These are phyloP conservation scores for Cladorhizidae sp. DNA, from an alignment of 37 sponge, comb jelly and placozoan genomes.

Conservation along the genomic window DNA sequence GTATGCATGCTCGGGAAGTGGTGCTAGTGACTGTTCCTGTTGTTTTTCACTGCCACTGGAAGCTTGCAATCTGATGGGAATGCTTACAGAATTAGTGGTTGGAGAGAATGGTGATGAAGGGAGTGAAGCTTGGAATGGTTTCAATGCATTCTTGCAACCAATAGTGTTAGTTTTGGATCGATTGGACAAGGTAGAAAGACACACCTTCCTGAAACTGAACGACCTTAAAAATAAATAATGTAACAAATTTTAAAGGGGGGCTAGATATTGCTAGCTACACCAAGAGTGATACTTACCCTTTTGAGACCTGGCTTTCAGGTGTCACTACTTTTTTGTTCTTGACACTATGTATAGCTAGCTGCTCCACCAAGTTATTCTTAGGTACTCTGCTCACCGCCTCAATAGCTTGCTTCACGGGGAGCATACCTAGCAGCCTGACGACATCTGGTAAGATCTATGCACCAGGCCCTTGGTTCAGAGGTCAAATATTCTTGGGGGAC, in stretches of 20 bases:
- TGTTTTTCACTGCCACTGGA: not conserved
- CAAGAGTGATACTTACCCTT: not conserved
- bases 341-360: constrained; percentile 24
- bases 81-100: no score
- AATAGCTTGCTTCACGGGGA: no score
- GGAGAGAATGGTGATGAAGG: not conserved
- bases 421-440: no score
- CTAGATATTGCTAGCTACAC: no score
- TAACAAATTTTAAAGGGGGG: not conserved
- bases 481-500: no score
- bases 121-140: not conserved
- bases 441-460: no score
- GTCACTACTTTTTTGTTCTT: not conserved
- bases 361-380: constrained; percentile 56
- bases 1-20: not conserved
- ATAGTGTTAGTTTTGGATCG: not conserved
- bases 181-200: not conserved
- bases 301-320: no score
- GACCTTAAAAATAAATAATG: not conserved
- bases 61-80: not conserved
- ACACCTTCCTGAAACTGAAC: not conserved
- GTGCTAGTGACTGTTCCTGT: not conserved
- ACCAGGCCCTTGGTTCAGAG: no score
- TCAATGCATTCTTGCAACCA: not conserved
- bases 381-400: constrained; percentile 7